Evolutionary conservation across 2,888 invertebrate genomes (phyloP).

Genomic region (Limnephilus rhombicus): DNA sequence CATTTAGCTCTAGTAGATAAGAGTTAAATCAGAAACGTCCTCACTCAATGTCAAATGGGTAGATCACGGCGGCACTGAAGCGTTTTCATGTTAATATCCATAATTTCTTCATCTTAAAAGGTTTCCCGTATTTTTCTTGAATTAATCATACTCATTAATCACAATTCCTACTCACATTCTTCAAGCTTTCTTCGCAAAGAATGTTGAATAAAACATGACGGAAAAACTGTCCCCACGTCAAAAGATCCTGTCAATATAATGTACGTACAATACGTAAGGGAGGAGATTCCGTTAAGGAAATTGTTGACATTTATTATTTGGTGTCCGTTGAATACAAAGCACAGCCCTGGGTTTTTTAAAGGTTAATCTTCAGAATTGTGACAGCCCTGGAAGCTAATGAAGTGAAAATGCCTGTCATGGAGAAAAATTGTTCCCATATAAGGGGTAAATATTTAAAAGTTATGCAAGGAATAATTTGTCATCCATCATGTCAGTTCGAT

Average conservation of each 20-base stretch:
- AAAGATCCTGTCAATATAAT: neutral
- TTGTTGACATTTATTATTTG: conserved; percentile 61
- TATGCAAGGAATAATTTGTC: conserved; percentile 44
- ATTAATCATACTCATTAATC: neutral
- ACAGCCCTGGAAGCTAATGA: conserved; percentile 39
- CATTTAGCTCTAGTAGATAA: too few species aligned
- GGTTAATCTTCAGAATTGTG: conserved; percentile 33
- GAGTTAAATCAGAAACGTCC: neutral
- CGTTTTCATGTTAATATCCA: neutral
- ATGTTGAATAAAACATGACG: neutral
- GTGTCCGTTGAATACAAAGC: conserved; percentile 45
- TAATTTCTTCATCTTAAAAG: neutral
- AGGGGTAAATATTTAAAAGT: neutral
- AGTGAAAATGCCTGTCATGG: conserved; percentile 48
- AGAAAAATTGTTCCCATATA: conserved; percentile 24
- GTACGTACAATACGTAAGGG: neutral
- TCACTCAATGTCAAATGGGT: neutral
- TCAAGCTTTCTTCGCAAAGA: neutral
- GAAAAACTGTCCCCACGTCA: neutral
- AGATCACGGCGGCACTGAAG: neutral
- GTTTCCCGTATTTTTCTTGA: neutral
- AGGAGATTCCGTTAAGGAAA: conserved; percentile 46
- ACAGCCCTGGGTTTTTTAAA: neutral
- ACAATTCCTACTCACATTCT: neutral
- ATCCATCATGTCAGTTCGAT: conserved; percentile 3